phyloP scores from a whole-genome alignment of 1,140 invertebrate species.

The Halictus rubicundus region DNA sequence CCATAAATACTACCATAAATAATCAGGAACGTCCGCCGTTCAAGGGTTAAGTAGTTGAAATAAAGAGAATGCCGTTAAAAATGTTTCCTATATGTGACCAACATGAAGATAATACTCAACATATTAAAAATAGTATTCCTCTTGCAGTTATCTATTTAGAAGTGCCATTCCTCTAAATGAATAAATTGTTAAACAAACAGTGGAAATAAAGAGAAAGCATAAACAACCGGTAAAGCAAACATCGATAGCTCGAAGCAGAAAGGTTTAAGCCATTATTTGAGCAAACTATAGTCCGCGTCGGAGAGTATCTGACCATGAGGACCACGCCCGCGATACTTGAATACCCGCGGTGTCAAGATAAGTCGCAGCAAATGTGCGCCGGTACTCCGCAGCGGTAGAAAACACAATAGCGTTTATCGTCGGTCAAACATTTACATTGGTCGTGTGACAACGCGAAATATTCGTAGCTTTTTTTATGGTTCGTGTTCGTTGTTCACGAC shows the following conservation, averaged over 20 bases:
- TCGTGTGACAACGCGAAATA: conserved; percentile 2
- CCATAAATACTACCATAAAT: too few species aligned
- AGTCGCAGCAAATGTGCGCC: background rate
- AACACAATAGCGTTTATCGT: conserved; percentile 34
- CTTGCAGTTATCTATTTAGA: too few species aligned
- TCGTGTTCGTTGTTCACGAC: too few species aligned
- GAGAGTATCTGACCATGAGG: conserved; percentile 28
- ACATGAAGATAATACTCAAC: too few species aligned
- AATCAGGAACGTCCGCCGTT: too few species aligned
- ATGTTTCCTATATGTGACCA: too few species aligned
- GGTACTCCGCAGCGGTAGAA: conserved; percentile 4
- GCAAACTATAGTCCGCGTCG: background rate
- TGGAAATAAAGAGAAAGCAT: too few species aligned
- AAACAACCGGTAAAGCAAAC: background rate
- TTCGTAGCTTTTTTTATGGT: background rate
- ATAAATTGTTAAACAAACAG: too few species aligned
- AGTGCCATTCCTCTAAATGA: too few species aligned
- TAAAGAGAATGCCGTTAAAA: too few species aligned
- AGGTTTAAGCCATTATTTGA: conserved; percentile 26
- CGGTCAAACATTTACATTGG: conserved; percentile 8
- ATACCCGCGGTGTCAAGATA: conserved; percentile 34
- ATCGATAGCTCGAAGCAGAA: background rate
- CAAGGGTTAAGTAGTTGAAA: too few species aligned
- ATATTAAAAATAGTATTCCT: too few species aligned
- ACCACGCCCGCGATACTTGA: conserved; percentile 41